phyloP scores from a whole-genome alignment of 2,888 invertebrate species.

The Drosophila siamana region DNA sequence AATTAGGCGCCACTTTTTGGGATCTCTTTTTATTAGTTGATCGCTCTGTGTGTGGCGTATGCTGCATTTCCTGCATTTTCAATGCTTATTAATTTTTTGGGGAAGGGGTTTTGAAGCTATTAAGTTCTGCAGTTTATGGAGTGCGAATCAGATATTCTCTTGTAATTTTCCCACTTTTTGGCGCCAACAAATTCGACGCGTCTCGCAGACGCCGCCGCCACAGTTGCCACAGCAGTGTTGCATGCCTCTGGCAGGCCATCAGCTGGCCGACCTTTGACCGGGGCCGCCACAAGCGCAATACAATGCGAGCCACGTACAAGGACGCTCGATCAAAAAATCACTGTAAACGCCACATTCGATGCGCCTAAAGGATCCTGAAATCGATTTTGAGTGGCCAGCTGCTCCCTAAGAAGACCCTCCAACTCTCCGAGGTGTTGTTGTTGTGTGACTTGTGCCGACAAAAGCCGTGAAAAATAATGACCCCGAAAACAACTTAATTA shows the following conservation, averaged over 20 bases:
- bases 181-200: constrained; percentile 70
- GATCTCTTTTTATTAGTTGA: constrained; percentile 6
- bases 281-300: constrained; percentile 48
- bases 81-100: constrained; percentile 43
- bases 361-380: constrained; percentile 65
- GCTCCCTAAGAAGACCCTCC: constrained; percentile 30
- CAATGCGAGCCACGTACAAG: constrained; percentile 63
- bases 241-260: constrained; percentile 21
- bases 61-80: constrained; percentile 59
- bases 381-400: constrained; percentile 72
- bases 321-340: constrained; percentile 61
- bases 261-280: constrained; percentile 72
- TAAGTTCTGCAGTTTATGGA: constrained; percentile 76
- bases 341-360: constrained; percentile 64
- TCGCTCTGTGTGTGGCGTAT: constrained; percentile 26
- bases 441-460: constrained; percentile 78
- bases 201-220: constrained; percentile 55
- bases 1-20: constrained; percentile 49
- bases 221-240: background rate
- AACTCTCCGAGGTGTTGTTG: constrained; percentile 32
- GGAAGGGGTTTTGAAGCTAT: constrained; percentile 25
- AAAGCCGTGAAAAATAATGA: constrained; percentile 79
- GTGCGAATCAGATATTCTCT: constrained; percentile 67
- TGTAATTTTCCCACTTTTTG: constrained; percentile 49
- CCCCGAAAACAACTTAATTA: constrained; percentile 75